These are phyloP conservation scores for Echinops telfairi DNA, from an alignment of 2,113 vertebrate genomes.

Conservation along the genomic window DNA sequence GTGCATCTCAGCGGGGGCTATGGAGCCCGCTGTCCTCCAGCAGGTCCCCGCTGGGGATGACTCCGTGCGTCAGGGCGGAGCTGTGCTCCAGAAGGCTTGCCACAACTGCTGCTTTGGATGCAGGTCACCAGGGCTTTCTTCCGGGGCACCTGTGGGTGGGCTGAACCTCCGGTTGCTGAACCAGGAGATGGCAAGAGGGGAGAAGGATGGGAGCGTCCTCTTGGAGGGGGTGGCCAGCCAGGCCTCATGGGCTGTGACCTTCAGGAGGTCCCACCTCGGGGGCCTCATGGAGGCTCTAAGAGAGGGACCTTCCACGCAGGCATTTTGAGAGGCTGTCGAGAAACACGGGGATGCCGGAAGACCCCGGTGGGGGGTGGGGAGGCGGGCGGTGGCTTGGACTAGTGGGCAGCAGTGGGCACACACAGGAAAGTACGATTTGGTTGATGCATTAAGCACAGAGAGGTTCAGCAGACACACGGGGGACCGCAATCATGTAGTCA, in stretches of 20 bases:
- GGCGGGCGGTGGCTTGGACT: neutral
- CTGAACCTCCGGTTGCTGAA: neutral
- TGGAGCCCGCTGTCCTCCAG: too few relatives aligned
- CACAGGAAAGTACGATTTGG: neutral
- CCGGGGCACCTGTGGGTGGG: neutral
- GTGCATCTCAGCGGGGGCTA: too few relatives aligned
- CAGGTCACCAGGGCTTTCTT: neutral
- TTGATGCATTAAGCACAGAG: neutral
- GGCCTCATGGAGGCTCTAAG: neutral
- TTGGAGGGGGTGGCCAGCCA: accelerated
- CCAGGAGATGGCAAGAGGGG: neutral
- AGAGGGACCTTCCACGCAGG: neutral
- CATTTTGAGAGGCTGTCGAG: neutral
- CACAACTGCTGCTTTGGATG: too few relatives aligned
- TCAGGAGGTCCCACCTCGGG: neutral
- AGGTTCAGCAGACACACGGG: neutral
- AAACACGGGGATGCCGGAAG: too few relatives aligned
- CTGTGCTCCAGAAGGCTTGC: too few relatives aligned
- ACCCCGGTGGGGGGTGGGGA: neutral
- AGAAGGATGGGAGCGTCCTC: neutral
- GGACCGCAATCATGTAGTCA: neutral
- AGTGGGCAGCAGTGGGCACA: neutral
- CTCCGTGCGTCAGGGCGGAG: too few relatives aligned
- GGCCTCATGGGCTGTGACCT: neutral
- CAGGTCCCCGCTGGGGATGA: too few relatives aligned